These are phyloP conservation scores for Eledone cirrhosa DNA, from an alignment of 2,888 invertebrate species.

Conservation along the genomic window DNA sequence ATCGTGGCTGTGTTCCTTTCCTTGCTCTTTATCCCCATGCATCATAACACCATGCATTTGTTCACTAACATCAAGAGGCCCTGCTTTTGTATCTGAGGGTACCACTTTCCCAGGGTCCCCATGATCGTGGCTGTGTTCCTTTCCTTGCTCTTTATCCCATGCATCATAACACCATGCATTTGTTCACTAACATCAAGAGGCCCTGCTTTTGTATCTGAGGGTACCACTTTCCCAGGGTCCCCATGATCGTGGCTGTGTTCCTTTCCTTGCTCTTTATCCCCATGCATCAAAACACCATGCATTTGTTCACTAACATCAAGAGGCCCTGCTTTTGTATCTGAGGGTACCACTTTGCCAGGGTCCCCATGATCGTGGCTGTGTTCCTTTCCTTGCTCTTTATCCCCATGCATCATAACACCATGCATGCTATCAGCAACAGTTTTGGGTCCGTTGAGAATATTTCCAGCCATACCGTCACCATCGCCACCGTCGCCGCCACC, in stretches of 20 bases:
- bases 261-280: conserved; percentile 33
- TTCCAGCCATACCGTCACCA: too few relatives aligned
- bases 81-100: too few relatives aligned
- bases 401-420: conserved; percentile 32
- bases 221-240: neutral
- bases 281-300: conserved; percentile 47
- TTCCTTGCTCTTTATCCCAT: neutral
- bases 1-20: conserved; percentile 27
- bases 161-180: conserved; percentile 11
- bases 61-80: conserved; percentile 34
- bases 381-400: conserved; percentile 32
- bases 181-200: neutral
- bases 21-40: conserved; percentile 40
- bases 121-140: neutral
- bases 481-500: too few relatives aligned
- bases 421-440: neutral
- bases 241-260: conserved; percentile 24
- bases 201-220: neutral
- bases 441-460: neutral
- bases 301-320: conserved; percentile 38
- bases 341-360: neutral
- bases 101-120: too few relatives aligned
- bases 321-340: conserved; percentile 22
- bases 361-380: conserved; percentile 18
- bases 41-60: conserved; percentile 46